Conservation (phyloP, 2,888 invertebrate genomes). For the Eupithecia abbreviata region DNA sequence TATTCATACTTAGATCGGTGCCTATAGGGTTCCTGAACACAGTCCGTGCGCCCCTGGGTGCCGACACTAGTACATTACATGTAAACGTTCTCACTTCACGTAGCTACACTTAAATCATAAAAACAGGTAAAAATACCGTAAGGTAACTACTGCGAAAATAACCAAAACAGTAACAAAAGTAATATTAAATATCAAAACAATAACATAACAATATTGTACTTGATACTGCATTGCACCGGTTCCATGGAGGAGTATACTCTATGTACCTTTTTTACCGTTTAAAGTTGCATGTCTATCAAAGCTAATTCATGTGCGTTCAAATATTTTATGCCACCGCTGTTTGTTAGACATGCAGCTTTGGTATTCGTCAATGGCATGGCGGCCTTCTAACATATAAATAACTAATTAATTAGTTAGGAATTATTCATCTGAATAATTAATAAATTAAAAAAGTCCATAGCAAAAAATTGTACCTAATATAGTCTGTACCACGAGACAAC, state of each 20-base stretch:
- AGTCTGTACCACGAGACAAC: background rate
- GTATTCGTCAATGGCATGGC: background rate
- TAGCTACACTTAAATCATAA: constrained; percentile 4
- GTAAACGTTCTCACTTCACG: background rate
- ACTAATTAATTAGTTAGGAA: background rate
- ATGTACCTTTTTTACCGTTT: background rate
- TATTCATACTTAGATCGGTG: background rate
- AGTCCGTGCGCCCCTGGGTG: background rate
- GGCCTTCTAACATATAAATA: background rate
- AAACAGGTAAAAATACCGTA: background rate
- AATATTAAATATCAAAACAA: background rate
- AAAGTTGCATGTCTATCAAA: background rate
- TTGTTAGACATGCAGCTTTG: background rate
- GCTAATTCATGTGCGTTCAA: background rate
- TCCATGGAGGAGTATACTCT: background rate
- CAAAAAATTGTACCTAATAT: background rate
- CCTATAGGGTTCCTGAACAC: background rate
- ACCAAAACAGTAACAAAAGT: constrained; percentile 10
- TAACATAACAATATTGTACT: constrained; percentile 7
- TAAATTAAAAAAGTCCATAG: background rate
- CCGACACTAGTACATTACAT: background rate
- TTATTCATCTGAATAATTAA: background rate
- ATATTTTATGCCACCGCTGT: background rate
- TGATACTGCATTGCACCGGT: background rate
- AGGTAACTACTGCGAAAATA: background rate